Evolutionary conservation across 2,888 invertebrate species (phyloP).

Genomic region (Polydrusus cervinus): DNA sequence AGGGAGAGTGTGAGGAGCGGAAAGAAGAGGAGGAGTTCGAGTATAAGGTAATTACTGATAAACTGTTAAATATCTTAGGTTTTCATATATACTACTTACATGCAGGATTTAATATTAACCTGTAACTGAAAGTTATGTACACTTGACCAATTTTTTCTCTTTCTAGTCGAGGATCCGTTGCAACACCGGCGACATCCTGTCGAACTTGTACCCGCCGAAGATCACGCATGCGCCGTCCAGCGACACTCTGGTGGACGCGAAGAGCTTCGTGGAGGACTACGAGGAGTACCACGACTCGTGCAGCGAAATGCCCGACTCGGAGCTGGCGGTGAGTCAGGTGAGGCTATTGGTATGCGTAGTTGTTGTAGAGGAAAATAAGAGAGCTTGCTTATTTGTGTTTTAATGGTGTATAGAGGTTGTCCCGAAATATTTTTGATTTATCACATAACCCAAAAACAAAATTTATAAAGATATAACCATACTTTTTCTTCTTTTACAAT

Average conservation of each 20-base stretch:
- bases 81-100: too few species aligned
- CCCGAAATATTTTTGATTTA: too few species aligned
- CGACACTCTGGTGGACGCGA: constrained; percentile 66
- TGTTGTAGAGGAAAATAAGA: not conserved
- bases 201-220: constrained; percentile 63
- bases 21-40: constrained; percentile 46
- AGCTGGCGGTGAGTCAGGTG: constrained; percentile 61
- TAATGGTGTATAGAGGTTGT: too few species aligned
- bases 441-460: too few species aligned
- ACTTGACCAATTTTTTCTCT: too few species aligned
- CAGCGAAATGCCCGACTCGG: constrained; percentile 67
- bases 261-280: constrained; percentile 70
- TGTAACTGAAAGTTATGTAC: too few species aligned
- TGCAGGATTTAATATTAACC: too few species aligned
- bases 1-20: constrained; percentile 13
- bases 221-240: constrained; percentile 65
- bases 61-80: too few species aligned
- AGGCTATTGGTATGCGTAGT: constrained; percentile 6
- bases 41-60: constrained; percentile 45
- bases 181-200: constrained; percentile 64
- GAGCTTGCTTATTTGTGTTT: too few species aligned
- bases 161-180: constrained; percentile 58
- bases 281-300: constrained; percentile 70
- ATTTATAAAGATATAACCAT: too few species aligned
- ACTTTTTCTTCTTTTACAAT: too few species aligned